Evolutionary conservation across 2,797 vertebrate genomes (phyloP).

Genomic region (Carapus acus): DNA sequence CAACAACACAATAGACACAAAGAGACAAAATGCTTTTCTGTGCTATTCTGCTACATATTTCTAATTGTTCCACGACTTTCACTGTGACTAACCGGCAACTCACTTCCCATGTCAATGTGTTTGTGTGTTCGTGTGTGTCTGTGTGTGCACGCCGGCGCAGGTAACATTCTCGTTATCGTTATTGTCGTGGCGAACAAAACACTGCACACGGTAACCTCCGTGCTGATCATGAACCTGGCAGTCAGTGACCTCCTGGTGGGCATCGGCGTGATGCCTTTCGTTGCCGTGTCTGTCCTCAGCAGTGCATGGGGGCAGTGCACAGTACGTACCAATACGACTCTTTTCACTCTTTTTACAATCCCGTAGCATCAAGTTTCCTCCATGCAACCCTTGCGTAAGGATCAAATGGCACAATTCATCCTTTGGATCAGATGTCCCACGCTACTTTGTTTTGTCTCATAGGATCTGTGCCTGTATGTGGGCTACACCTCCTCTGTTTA

Average conservation of each 20-base stretch:
- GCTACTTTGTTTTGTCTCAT: conserved; percentile 25
- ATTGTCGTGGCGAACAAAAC: conserved; percentile 76
- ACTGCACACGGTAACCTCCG: conserved; percentile 73
- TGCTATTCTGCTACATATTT: too few relatives aligned
- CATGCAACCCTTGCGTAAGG: too few relatives aligned
- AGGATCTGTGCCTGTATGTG: conserved; percentile 77
- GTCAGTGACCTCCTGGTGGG: conserved; percentile 79
- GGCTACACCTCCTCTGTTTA: conserved; percentile 81
- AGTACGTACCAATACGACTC: conserved; percentile 53
- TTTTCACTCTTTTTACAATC: not conserved
- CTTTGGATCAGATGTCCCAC: not conserved
- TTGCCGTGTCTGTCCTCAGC: conserved; percentile 74
- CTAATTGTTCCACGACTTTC: too few relatives aligned
- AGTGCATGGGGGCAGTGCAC: conserved; percentile 65
- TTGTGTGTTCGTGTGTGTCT: conserved; percentile 12
- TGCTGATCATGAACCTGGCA: conserved; percentile 79
- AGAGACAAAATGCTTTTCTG: too few relatives aligned
- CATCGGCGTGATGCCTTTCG: conserved; percentile 78
- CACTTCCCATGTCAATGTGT: conserved; percentile 1
- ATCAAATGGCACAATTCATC: too few relatives aligned
- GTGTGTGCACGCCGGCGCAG: conserved; percentile 48
- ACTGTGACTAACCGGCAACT: too few relatives aligned
- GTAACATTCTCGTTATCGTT: conserved; percentile 75
- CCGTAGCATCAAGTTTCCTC: not conserved
- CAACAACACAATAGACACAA: too few relatives aligned